These are phyloP conservation scores for Porites evermanni DNA, from an alignment of 92 coral and sea anemone genomes.

Conservation along the genomic window DNA sequence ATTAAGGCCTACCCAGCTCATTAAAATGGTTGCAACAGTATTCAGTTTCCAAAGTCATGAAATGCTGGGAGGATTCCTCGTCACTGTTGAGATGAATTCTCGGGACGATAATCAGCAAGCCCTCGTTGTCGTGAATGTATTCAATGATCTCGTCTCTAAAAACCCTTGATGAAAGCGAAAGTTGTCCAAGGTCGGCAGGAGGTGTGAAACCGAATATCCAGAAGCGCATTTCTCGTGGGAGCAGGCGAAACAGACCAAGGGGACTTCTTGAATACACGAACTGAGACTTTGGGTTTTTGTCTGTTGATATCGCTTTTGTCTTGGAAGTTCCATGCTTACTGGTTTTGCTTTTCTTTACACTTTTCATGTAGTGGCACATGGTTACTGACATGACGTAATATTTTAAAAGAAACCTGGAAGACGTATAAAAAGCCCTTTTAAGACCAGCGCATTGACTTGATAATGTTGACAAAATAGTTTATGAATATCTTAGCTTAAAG, in stretches of 20 bases:
- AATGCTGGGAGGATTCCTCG: constrained; percentile 50
- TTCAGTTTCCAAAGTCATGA: constrained; percentile 48
- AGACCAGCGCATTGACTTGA: background rate
- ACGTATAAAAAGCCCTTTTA: background rate
- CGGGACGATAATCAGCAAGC: constrained; percentile 83
- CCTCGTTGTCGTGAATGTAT: constrained; percentile 83
- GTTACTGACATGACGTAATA: constrained; percentile 60
- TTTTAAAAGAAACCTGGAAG: background rate
- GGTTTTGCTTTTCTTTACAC: constrained; percentile 72
- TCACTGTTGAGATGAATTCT: constrained; percentile 32
- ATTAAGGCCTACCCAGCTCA: constrained; percentile 80
- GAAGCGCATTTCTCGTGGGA: constrained; percentile 89
- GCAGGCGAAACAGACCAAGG: constrained; percentile 72
- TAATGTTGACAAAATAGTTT: background rate
- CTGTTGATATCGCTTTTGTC: constrained; percentile 10
- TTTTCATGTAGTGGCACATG: constrained; percentile 85
- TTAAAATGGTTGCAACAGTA: constrained; percentile 79
- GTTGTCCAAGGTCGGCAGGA: constrained; percentile 81
- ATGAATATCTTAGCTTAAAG: no score
- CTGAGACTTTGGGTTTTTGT: constrained; percentile 18
- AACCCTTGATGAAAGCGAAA: constrained; percentile 82
- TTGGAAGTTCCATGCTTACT: constrained; percentile 46
- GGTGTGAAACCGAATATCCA: constrained; percentile 72
- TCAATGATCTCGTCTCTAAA: constrained; percentile 78
- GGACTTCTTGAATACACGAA: constrained; percentile 31